Conservation (phyloP, 1,140 invertebrate species). For the Cydia splendana region DNA sequence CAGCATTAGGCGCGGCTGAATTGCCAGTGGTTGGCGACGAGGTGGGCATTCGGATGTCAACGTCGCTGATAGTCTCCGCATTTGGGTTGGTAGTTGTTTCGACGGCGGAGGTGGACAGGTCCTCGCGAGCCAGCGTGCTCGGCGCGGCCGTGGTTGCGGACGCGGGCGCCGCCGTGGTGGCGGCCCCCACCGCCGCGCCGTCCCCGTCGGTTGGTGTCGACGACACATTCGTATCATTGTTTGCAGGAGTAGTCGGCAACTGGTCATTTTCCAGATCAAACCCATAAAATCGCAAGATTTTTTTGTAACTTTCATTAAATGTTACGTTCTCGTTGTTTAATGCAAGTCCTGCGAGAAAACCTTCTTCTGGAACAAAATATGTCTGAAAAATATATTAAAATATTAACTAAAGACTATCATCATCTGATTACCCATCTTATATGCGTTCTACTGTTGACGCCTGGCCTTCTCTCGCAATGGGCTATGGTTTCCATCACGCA, state of each 20-base stretch:
- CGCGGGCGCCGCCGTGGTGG: conserved; percentile 41
- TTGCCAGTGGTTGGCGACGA: conserved; percentile 39
- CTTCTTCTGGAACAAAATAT: conserved; percentile 89
- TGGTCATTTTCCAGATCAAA: conserved; percentile 82
- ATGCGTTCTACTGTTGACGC: too few species aligned
- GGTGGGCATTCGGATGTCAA: conserved; percentile 47
- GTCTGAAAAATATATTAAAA: conserved; percentile 81
- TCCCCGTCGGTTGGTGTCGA: conserved; percentile 35
- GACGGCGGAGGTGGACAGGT: conserved; percentile 41
- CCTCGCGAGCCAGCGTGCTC: conserved; percentile 43
- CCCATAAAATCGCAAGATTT: conserved; percentile 87
- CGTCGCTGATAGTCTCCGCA: conserved; percentile 48
- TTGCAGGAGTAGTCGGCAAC: conserved; percentile 47
- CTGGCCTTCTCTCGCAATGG: too few species aligned
- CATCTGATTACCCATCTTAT: too few species aligned
- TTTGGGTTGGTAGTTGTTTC: conserved; percentile 60
- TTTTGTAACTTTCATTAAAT: conserved; percentile 84
- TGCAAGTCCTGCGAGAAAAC: conserved; percentile 88
- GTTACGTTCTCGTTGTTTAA: conserved; percentile 88
- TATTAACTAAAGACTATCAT: too few species aligned
- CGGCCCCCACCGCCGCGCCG: conserved; percentile 32
- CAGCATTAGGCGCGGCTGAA: conserved; percentile 41
- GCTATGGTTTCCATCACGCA: too few species aligned
- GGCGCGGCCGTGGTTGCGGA: conserved; percentile 41
- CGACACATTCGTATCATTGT: conserved; percentile 45